Evolutionary conservation across 1,140 invertebrate species (phyloP), one percentile per base, ranked within the genome.

Genomic region (Stegodyphus dumicola): DNA sequence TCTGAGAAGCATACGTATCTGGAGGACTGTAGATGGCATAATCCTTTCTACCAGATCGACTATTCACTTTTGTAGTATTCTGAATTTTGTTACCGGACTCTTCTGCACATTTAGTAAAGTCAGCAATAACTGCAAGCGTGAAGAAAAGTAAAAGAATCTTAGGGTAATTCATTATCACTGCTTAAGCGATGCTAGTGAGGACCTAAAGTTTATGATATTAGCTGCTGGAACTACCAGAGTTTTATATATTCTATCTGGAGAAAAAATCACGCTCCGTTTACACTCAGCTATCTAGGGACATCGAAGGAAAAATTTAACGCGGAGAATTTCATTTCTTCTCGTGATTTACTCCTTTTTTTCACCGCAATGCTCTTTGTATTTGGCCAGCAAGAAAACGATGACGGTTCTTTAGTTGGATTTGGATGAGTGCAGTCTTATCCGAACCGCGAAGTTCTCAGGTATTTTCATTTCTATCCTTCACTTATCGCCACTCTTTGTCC

Each of bases 231-330:
- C 60, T 33, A 33, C 33, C 33, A 33, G 33, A 33, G 33, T 33
- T 33, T 11, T 51, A 71, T 7, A 17, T 9, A 67, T 7, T 67
- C 66, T 51, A 53, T 64, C 51, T 56, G n/a, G 6, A 74, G 54
- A 54, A 6, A n/a, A 13, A 52, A 76, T n/a, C 74, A 85, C 81
- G 81, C 81, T 76, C 65, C 81, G 81, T 76, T 85, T 85, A 18
- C 73, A 76, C 18, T 10, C 33, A 70, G 64, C 17, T 51, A 85
- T 85, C 18, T 70, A 73, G 49, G 53, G 51, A 67, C 65, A 67
- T 9, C 11, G 7, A 67, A 67, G n/a, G 17, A 17, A 56, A 74
- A n/a, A 54, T 74, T 56, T 17, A 74, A 74, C 48, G 56, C 56
- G 13, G 15, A 74, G 7, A 74, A 74, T 17, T 53, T 74, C 71